Evolutionary conservation across 2,797 vertebrate genomes (phyloP).

Genomic region (Aeoliscus strigatus): DNA sequence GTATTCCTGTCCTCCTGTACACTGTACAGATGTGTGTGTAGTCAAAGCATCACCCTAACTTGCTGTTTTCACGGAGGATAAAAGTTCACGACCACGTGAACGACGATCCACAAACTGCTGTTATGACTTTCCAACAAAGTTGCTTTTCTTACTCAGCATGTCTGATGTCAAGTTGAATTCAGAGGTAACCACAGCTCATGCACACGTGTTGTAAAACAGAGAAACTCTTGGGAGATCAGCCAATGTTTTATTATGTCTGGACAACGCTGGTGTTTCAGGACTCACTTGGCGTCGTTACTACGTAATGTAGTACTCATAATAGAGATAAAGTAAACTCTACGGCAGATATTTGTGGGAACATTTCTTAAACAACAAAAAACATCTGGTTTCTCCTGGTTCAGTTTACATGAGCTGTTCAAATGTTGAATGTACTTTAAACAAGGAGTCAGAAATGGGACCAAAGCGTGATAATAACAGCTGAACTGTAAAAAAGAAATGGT

Average conservation of each 20-base stretch:
- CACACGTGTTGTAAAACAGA: conserved; percentile 2
- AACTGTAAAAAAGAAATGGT: background rate
- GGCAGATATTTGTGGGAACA: too few species aligned
- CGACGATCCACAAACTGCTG: conserved; percentile 1
- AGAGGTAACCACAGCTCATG: background rate
- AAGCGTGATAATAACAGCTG: background rate
- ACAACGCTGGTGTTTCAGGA: conserved; percentile 1
- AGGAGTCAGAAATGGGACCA: too few species aligned
- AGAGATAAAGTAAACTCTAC: too few species aligned
- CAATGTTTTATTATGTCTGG: conserved; percentile 8
- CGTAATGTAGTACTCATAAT: too few species aligned
- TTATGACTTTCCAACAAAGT: conserved; percentile 1
- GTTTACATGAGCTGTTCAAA: too few species aligned
- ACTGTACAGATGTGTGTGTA: conserved; percentile 4
- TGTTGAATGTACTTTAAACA: too few species aligned
- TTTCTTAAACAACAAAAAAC: too few species aligned
- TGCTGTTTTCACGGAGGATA: background rate
- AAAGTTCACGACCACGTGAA: background rate
- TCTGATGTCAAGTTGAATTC: background rate
- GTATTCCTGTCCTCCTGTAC: too few species aligned
- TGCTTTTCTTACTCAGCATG: background rate
- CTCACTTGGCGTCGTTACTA: too few species aligned
- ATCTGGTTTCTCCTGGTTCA: too few species aligned
- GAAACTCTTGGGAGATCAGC: background rate
- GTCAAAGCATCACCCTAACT: background rate